Evolutionary conservation across 53 echinoderm and acorn worm genomes (phyloP).

Genomic region (Holothuria leucospilota): DNA sequence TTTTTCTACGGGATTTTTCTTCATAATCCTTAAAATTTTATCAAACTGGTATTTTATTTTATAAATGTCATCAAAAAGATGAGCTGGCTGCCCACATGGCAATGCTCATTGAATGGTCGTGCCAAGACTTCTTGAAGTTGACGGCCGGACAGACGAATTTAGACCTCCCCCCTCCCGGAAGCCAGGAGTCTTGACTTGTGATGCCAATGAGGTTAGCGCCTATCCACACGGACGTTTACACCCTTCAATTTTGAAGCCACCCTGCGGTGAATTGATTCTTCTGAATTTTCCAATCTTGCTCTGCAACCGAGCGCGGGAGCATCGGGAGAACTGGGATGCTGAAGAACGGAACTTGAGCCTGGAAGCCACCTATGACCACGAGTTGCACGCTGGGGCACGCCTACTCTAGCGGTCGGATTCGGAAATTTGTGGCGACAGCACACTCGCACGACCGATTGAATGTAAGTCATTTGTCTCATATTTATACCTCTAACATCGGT

Average conservation of each 20-base stretch:
- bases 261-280: conserved; percentile 34
- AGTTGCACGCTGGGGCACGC: conserved; percentile 77
- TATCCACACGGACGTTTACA: conserved; percentile 60
- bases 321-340: conserved; percentile 89
- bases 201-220: conserved; percentile 64
- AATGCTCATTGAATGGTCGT: conserved; percentile 69
- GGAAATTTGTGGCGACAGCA: conserved; percentile 92
- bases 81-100: conserved; percentile 48
- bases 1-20: no score
- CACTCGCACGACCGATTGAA: conserved; percentile 85
- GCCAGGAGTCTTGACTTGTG: conserved; percentile 69
- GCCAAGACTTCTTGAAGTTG: conserved; percentile 71
- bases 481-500: not conserved
- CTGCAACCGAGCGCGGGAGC: conserved; percentile 97
- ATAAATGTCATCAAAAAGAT: conserved; percentile 6
- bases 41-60: no score
- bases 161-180: conserved; percentile 90
- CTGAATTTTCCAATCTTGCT: conserved; percentile 50
- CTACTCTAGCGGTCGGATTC: conserved; percentile 94
- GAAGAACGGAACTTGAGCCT: conserved; percentile 68
- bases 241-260: conserved; percentile 59
- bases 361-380: conserved; percentile 93
- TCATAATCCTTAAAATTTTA: no score
- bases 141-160: conserved; percentile 73
- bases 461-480: not conserved